Percentiles rank a stretch among this genome's conserved stretches.
phyloP scores from a whole-genome alignment of 2,888 invertebrate genomes.

The Melitaea athalia region DNA sequence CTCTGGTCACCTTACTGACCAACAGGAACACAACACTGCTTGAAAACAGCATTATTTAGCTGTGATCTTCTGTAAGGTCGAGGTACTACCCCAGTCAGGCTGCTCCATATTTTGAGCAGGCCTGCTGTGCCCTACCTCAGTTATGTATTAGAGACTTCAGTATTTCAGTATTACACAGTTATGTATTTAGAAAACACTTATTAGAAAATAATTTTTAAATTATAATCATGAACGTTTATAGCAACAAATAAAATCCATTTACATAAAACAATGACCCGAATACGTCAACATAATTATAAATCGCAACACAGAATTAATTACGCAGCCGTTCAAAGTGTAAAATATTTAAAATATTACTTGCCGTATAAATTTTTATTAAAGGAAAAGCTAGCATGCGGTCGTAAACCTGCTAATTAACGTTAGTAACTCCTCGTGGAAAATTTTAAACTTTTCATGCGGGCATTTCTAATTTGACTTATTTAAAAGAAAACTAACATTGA shows the following conservation, averaged over 20 bases:
- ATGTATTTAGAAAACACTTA: no score
- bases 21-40: no score
- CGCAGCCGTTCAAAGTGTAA: neutral
- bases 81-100: no score
- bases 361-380: slow-evolving; percentile 7
- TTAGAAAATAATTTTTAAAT: no score
- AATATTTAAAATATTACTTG: slow-evolving; percentile 5
- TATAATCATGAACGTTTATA: no score
- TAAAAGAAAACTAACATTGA: neutral
- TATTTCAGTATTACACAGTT: no score
- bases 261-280: neutral
- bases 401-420: slow-evolving; percentile 21
- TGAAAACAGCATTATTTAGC: no score
- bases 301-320: neutral
- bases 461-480: slow-evolving; percentile 8
- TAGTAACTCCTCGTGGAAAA: slow-evolving; percentile 1
- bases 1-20: no score
- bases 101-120: no score
- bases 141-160: no score
- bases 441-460: slow-evolving; percentile 15
- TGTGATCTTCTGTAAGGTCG: no score
- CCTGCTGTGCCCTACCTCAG: no score
- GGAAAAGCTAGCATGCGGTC: slow-evolving; percentile 5
- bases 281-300: neutral
- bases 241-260: neutral